Conservation (phyloP, 2,888 invertebrate genomes). For the Norana najaformis region DNA sequence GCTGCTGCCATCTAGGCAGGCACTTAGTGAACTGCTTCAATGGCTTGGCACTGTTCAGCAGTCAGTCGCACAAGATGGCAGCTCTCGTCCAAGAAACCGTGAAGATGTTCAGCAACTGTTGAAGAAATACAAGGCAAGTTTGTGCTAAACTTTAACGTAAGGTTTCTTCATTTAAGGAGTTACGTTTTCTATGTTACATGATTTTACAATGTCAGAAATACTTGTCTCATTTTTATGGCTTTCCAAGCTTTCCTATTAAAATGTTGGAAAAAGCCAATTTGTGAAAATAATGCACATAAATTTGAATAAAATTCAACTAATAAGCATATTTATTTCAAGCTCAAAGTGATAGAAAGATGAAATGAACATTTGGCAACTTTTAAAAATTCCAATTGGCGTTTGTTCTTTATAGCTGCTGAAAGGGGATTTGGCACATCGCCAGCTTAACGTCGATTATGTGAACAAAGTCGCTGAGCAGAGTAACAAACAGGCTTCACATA, state of each 20-base stretch:
- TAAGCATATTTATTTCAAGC: not conserved
- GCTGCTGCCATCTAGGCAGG: conserved; percentile 59
- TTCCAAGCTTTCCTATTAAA: not conserved
- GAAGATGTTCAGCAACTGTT: conserved; percentile 54
- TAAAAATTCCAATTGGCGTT: not conserved
- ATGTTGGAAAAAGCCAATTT: not conserved
- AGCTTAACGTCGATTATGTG: conserved; percentile 59
- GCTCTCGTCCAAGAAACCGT: conserved; percentile 47
- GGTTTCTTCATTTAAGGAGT: no score
- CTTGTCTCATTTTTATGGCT: no score
- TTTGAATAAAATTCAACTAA: not conserved
- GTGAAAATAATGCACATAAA: not conserved
- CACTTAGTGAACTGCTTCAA: conserved; percentile 54
- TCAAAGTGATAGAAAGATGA: not conserved
- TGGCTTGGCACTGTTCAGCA: conserved; percentile 55
- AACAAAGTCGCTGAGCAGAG: conserved; percentile 49
- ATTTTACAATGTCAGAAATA: no score
- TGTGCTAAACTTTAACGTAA: not conserved
- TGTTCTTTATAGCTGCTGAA: conserved; percentile 53
- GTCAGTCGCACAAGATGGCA: conserved; percentile 49
- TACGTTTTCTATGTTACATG: no score
- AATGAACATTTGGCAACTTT: not conserved
- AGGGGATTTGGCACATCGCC: conserved; percentile 56
- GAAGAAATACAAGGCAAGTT: conserved; percentile 57
- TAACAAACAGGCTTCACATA: conserved; percentile 22